A percentile compares a stretch with the other conserved stretches of the same genome.
phyloP scores from a whole-genome alignment of 1,140 invertebrate genomes.

The Globodera rostochiensis region DNA sequence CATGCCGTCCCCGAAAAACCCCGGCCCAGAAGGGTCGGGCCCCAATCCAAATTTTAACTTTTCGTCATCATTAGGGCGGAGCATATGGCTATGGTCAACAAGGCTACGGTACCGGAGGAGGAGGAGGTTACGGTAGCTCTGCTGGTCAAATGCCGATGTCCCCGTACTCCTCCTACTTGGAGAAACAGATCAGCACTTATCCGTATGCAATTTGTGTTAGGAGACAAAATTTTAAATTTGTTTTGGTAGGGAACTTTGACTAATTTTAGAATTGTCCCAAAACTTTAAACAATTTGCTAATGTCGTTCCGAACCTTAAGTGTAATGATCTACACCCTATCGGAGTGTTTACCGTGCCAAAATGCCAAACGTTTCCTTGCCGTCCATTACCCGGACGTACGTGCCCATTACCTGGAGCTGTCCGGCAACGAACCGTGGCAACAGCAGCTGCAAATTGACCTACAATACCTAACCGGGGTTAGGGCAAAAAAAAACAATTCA shows the following conservation, averaged over 20 bases:
- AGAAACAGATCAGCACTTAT: conserved; percentile 49
- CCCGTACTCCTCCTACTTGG: conserved; percentile 53
- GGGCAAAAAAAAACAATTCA: not conserved
- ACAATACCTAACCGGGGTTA: conserved; percentile 61
- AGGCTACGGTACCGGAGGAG: not conserved
- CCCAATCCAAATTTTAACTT: not conserved
- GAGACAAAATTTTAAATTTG: too few species aligned
- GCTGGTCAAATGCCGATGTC: conserved; percentile 32
- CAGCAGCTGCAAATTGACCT: conserved; percentile 63
- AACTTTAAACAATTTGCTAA: too few species aligned
- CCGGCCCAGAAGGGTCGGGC: not conserved
- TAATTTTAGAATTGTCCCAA: too few species aligned
- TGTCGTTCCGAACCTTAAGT: conserved; percentile 13
- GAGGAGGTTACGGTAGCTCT: conserved; percentile 22
- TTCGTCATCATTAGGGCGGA: not conserved
- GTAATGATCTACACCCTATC: conserved; percentile 58
- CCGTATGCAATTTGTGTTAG: not conserved
- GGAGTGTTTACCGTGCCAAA: conserved; percentile 54
- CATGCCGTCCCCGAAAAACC: not conserved
- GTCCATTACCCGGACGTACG: conserved; percentile 45
- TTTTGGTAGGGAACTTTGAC: too few species aligned
- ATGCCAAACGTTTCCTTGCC: conserved; percentile 47
- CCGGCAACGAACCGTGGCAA: conserved; percentile 65
- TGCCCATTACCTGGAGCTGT: conserved; percentile 54
- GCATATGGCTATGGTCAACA: not conserved